Evolutionary conservation across 2,797 vertebrate species (phyloP).

Genomic region (Diglossa cyanea): DNA sequence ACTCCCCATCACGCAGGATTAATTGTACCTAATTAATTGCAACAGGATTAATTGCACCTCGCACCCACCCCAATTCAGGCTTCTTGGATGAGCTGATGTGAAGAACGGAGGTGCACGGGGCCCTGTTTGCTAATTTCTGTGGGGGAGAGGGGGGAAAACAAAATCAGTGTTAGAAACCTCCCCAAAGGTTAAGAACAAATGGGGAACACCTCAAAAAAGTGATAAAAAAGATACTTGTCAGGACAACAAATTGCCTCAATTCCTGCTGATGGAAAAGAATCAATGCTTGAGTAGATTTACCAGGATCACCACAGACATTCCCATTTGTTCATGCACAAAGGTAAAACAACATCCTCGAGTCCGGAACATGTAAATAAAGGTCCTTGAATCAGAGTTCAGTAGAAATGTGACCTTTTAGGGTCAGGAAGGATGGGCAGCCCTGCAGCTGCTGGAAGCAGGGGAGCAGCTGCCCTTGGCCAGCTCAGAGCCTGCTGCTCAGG

Average conservation of each 20-base stretch:
- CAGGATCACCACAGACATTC: neutral
- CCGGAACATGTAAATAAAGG: neutral
- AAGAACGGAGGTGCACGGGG: neutral
- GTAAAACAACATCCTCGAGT: neutral
- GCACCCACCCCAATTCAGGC: neutral
- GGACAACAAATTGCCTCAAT: neutral
- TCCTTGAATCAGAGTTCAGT: neutral
- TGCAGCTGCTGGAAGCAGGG: neutral
- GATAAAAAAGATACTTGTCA: neutral
- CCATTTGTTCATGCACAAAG: neutral
- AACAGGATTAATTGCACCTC: neutral
- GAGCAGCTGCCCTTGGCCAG: neutral
- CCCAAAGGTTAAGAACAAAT: neutral
- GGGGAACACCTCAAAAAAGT: neutral
- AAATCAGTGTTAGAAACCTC: neutral
- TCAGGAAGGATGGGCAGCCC: neutral
- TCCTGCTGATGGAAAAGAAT: neutral
- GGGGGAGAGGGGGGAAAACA: neutral
- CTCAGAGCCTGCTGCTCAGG: neutral
- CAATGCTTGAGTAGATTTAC: neutral
- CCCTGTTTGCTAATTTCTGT: neutral
- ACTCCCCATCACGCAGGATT: neutral
- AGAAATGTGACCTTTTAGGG: neutral
- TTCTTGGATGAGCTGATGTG: too few relatives aligned
- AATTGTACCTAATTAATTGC: neutral